Evolutionary conservation across 2,113 vertebrate species (phyloP).

Genomic region (Podiceps cristatus): DNA sequence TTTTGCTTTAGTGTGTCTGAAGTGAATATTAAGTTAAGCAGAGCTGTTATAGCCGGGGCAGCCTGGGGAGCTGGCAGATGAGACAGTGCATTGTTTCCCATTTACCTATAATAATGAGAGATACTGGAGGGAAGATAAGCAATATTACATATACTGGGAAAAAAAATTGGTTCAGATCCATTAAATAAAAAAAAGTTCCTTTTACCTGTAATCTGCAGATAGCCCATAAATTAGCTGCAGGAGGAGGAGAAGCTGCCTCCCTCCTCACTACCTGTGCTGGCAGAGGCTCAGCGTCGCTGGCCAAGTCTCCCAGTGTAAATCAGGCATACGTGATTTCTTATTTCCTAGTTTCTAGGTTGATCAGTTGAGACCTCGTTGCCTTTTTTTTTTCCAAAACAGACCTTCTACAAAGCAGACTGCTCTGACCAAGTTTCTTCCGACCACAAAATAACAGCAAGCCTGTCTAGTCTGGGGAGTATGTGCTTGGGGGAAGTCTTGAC

Average conservation of each 20-base stretch:
- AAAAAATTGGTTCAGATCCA: not conserved
- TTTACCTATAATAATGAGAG: not conserved
- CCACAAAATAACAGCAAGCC: not conserved
- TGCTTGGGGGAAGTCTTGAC: not conserved
- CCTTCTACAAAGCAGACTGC: not conserved
- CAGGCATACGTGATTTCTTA: not conserved
- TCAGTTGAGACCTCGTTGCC: not conserved
- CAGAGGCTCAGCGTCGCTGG: not conserved
- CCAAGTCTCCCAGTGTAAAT: not conserved
- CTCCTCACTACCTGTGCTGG: rapidly evolving
- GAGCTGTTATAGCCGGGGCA: not conserved
- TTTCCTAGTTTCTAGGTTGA: not conserved
- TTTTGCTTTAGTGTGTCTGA: not conserved
- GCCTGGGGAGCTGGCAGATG: not conserved
- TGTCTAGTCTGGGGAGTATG: not conserved
- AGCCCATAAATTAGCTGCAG: not conserved
- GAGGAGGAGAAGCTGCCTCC: not conserved
- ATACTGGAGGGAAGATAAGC: not conserved
- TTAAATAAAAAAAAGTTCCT: not conserved
- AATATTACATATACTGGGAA: not conserved
- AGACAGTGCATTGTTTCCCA: not conserved
- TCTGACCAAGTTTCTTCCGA: not conserved
- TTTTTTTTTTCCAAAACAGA: not conserved
- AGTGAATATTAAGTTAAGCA: not conserved
- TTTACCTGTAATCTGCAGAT: constrained; percentile 3